phyloP scores from a whole-genome alignment of 2,113 vertebrate species.

The Limanda limanda region DNA sequence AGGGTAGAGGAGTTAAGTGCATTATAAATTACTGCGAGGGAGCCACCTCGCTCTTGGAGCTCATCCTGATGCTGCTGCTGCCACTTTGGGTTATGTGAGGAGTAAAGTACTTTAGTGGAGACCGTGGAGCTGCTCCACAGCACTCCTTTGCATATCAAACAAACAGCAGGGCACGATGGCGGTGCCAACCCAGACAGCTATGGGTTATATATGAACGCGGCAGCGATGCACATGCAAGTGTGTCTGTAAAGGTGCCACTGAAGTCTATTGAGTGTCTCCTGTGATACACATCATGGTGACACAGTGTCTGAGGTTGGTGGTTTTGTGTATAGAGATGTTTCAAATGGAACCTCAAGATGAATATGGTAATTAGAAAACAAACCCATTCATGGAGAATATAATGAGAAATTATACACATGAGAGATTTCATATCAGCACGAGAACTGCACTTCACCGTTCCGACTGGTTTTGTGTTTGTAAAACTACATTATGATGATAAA shows the following conservation, averaged over 20 bases:
- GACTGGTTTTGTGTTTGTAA: conserved; percentile 50
- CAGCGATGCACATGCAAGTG: conserved; percentile 50
- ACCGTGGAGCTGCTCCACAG: conserved; percentile 76
- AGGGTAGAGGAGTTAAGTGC: conserved; percentile 82
- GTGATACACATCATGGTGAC: conserved; percentile 58
- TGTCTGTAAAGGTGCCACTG: conserved; percentile 58
- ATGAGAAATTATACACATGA: conserved; percentile 45
- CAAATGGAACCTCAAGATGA: conserved; percentile 41
- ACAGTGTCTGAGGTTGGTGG: conserved; percentile 56
- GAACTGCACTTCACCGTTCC: conserved; percentile 1
- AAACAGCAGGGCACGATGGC: conserved; percentile 71
- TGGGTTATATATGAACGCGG: conserved; percentile 49
- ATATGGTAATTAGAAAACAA: conserved; percentile 70
- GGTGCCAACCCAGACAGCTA: conserved; percentile 71
- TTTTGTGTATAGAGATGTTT: conserved; percentile 42
- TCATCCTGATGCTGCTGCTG: conserved; percentile 81
- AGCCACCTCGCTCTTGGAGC: conserved; percentile 80
- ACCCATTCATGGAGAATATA: conserved; percentile 50
- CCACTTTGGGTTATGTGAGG: conserved; percentile 85
- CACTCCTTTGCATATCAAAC: conserved; percentile 85
- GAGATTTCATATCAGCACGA: conserved; percentile 14
- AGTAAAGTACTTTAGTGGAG: conserved; percentile 82
- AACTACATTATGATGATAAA: conserved; percentile 57
- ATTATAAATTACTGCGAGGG: conserved; percentile 82
- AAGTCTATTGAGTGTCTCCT: conserved; percentile 54